A percentile compares a stretch with the other conserved stretches of the same genome.
Evolutionary conservation across 1,140 invertebrate genomes (phyloP).

Genomic region (Harpegnathos saltator): DNA sequence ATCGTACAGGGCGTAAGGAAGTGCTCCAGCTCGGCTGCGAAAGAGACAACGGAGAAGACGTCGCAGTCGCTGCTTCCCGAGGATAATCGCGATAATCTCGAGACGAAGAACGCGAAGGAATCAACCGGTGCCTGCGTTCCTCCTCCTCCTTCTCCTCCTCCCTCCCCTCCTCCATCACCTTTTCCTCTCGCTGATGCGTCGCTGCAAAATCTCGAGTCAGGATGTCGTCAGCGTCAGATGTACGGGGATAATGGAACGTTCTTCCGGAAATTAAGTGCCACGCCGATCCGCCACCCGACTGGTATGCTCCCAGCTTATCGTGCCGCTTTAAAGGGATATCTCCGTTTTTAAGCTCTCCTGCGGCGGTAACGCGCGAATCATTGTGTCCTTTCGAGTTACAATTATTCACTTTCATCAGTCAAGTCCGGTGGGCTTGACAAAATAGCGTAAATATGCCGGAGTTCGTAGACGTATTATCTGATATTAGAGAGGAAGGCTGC

Average conservation of each 20-base stretch:
- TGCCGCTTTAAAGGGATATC: constrained; percentile 2
- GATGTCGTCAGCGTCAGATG: constrained; percentile 8
- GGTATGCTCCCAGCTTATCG: constrained; percentile 24
- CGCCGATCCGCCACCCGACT: constrained; percentile 42
- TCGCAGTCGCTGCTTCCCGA: background rate
- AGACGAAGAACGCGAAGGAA: constrained; percentile 9
- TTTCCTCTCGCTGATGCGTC: background rate
- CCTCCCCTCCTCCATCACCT: no score
- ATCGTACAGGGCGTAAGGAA: constrained; percentile 29
- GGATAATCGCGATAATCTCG: constrained; percentile 18
- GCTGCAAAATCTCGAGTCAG: background rate
- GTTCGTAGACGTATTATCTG: background rate
- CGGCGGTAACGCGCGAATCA: background rate
- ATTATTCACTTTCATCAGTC: constrained; percentile 43
- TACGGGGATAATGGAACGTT: constrained; percentile 11
- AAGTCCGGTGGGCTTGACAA: background rate
- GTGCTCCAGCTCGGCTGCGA: background rate
- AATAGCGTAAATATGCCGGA: background rate
- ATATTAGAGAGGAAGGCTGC: constrained; percentile 3
- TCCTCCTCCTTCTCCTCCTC: background rate
- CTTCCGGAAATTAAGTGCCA: constrained; percentile 36
- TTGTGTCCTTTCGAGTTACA: background rate
- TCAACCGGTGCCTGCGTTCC: background rate
- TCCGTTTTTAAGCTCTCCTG: background rate
- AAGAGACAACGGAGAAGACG: background rate